Evolutionary conservation across 2,113 vertebrate species (phyloP), one percentile per base, ranked within the genome.

Genomic region (Poeciliopsis prolifica): DNA sequence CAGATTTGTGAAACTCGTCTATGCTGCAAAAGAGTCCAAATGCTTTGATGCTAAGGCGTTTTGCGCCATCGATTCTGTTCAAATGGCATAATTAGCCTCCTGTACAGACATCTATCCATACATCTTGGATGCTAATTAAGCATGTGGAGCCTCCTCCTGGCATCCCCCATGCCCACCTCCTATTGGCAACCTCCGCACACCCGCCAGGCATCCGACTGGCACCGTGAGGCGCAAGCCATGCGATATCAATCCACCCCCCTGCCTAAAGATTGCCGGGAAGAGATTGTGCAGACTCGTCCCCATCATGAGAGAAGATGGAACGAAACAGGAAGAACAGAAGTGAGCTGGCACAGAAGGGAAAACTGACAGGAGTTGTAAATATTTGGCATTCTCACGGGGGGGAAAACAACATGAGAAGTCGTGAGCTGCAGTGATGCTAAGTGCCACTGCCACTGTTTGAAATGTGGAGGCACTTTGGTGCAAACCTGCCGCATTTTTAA

Each of bases 31-130:
- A 86, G 70, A 78, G 83, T 83, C 87, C 82, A 86, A 85, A 77
- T 82, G 87, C 81, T 88, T 83, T 73, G 87, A 87, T 79, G 61
- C 81, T 83, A 65, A 86, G 73, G 61, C 1, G n/a, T 71, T 82
- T 82, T 42, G 60, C 82, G 81, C 35, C 44, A 11, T 75, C 17
- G 22, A 68, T 78, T 80, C 73, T 65, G 82, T 81, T 86, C 83
- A 90, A 87, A 89, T 44, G 44, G 72, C 83, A 86, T 89, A 86
- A 92, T 90, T 86, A 89, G 76, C 77, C 83, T 88, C 80, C 80
- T 89, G 78, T 78, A 65, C 19, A 61, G 77, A 77, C 67, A 72
- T 80, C 63, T 40, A 79, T 82, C 77, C 79, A 28, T 83, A 83
- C 78, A 74, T 88, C 83, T 73, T 48, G 65, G 79, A 86, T 78